Conservation (phyloP, 2,888 invertebrate genomes). For the Drosophila mimica region DNA sequence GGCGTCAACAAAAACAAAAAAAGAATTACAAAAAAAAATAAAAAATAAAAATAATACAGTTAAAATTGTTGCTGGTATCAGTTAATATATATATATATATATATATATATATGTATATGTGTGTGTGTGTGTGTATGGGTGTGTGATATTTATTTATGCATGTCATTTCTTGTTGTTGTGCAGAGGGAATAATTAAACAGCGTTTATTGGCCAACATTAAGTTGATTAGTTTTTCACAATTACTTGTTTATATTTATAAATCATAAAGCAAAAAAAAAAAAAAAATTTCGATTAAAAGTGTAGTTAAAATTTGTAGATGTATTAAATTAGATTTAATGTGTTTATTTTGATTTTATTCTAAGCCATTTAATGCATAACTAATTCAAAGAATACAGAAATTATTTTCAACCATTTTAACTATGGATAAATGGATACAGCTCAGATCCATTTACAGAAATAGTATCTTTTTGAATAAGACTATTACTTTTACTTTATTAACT, state of each 20-base stretch:
- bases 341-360: neutral
- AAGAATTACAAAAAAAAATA: slow-evolving; percentile 29
- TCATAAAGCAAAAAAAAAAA: neutral
- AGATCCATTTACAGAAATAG: neutral
- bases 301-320: neutral
- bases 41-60: slow-evolving; percentile 10
- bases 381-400: neutral
- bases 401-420: neutral
- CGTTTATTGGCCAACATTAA: neutral
- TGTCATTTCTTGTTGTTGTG: neutral
- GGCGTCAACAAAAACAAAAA: slow-evolving; percentile 37
- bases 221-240: neutral
- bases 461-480: neutral
- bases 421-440: no score
- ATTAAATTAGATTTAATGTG: neutral
- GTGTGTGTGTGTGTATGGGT: slow-evolving; percentile 18
- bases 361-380: neutral
- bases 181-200: neutral
- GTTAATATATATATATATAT: neutral
- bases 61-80: slow-evolving; percentile 44
- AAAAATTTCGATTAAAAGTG: neutral
- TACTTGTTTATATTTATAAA: no score
- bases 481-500: no score
- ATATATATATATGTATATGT: no score
- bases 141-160: neutral